Evolutionary conservation across 2,888 invertebrate genomes (phyloP), one percentile per base, ranked within the genome.

Genomic region (Scaptomyza reducta): DNA sequence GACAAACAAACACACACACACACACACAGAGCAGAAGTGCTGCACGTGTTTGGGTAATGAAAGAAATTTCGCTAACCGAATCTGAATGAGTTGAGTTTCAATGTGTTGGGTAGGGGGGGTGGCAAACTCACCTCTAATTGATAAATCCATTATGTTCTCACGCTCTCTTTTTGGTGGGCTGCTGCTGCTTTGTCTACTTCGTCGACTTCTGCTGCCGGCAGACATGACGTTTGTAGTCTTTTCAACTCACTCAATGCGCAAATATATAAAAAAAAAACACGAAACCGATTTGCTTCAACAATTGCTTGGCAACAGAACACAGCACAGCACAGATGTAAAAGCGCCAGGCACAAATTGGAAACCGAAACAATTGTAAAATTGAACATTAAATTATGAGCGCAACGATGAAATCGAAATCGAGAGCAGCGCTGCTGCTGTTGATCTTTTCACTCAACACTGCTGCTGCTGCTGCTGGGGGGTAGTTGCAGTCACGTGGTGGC

Each of bases 81-180:
- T 18, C 46, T 60, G 51, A 65, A 70, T 70, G 84, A 70, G 67
- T 62, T 69, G 55, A 50, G 50, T 54, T 64, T 40, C 31, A 22
- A 18, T 14, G 25, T 44, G 16, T n/a, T 10, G n/a, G 22, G 14
- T 10, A 25, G 9, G 6, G 58, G 40, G 25, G 40, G 7, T 22
- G 22, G 9, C 16, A 53, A 53, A 83, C 90, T 80, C 73, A 89
- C 89, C 89, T 89, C 77, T 88, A 55, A 89, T 82, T 70, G 89
- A 89, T 75, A 89, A 89, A 83, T 89, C 90, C 85, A 89, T 89
- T 64, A 89, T 89, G 56, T 75, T 87, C 63, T 77, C 85, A 66
- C 57, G 69, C 55, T 54, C 67, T 70, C 56, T 63, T 31, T 51
- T 14, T 25, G 58, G 47, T 33, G 29, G 40, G 31, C 49, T 57